Base-by-base conservation (phyloP, 2,113 vertebrate genomes). In the Piaya cayana region DNA sequence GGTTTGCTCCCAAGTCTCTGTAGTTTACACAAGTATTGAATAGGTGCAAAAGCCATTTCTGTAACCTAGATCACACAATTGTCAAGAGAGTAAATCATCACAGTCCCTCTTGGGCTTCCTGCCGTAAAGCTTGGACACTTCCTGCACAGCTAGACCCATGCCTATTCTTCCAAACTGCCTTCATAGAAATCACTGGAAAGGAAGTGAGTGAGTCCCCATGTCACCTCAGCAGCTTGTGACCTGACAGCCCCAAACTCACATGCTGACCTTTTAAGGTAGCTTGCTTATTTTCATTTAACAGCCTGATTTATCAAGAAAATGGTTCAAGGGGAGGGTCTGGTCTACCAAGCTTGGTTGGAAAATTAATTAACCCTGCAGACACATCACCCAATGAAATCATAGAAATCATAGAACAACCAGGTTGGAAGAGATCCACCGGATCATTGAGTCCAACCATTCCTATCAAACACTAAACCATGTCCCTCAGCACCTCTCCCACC, bases 271-370 rank as follows among this genome's bases (percentile, higher is more conserved):
- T 96, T 71, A 92, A 43, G 56, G 32, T 80, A 60, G 75, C 11
- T 36, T 76, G 32, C 18, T 56, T 92, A 47, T 82, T 91, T 93
- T 91, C 62, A 20, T 95, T 88, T 88, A 94, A 70, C 37, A 76
- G 25, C 9, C n/a, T 72, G 30, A 53, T 53, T 77, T 76, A 93
- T 29, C 50, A 65, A 68, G 49, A 26, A 58, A 42, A 22, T 52
- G 16, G 29, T 76, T 89, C 8, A 37, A 32, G 42, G 26, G 23
- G 6, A 36, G 7, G 7, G 9, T 64, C 72, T 94, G 58, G 34
- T 95, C 37, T 79, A 85, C 86, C 67, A 93, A 55, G 77, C 81
- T 90, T 92, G 64, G 87, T 12, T 55, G 30, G 62, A 68, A 86
- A 90, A 55, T 30, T 19, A n/a, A 29, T 47, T 78, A 67, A 91